These are phyloP conservation scores for Uromys caudimaculatus DNA, from an alignment of 2,797 vertebrate species.

Conservation along the genomic window DNA sequence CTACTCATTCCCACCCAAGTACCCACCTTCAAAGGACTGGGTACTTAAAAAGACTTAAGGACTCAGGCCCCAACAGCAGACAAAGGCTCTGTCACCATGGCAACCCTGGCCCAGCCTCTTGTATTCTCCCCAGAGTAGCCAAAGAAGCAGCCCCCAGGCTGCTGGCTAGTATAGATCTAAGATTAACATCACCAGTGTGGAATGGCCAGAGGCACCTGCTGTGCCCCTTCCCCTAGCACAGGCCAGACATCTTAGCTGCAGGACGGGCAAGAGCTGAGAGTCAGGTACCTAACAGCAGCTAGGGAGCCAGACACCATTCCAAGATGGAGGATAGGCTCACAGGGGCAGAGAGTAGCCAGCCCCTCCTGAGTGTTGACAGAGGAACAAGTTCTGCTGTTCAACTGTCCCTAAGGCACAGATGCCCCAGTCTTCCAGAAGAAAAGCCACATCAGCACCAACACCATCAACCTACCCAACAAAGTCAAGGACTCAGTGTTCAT, in stretches of 20 bases:
- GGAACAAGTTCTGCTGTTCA: conserved; percentile 82
- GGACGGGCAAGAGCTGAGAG: not conserved
- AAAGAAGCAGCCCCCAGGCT: not conserved
- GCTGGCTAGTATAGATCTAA: not conserved
- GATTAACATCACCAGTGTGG: not conserved
- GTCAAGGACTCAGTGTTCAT: conserved; percentile 90
- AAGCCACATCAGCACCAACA: conserved; percentile 79
- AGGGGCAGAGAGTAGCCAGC: not conserved
- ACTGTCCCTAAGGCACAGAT: conserved; percentile 81
- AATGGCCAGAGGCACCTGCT: not conserved
- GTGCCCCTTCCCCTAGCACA: not conserved
- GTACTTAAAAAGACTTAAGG: not conserved
- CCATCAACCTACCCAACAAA: conserved; percentile 85
- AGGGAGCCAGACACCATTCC: not conserved
- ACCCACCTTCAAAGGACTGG: not conserved
- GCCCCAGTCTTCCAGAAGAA: conserved; percentile 81
- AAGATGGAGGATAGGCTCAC: not conserved
- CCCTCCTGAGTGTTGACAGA: not conserved
- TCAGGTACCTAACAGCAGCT: not conserved
- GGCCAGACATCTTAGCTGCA: not conserved
- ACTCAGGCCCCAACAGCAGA: not conserved
- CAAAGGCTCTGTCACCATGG: not conserved
- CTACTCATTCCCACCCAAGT: not conserved
- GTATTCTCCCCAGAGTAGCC: not conserved
- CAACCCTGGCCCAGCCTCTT: not conserved